A percentile compares a stretch with the other conserved stretches of the same genome.
Conservation (phyloP, 2,888 invertebrate genomes). For the Camptogramma bilineatum region DNA sequence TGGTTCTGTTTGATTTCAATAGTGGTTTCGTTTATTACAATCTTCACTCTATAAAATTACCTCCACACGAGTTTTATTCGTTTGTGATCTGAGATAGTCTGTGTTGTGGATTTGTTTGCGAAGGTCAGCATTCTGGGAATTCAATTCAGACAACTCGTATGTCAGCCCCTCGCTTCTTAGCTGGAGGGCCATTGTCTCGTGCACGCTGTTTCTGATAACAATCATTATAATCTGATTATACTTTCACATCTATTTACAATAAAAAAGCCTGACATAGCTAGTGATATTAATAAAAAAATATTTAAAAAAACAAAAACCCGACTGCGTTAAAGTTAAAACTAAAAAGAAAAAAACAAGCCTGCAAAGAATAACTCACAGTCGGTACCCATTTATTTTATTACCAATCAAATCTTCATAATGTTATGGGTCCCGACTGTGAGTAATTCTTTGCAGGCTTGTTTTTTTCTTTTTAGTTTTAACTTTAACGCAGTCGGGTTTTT, state of each 20-base stretch:
- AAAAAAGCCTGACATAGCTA: no score
- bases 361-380: no score
- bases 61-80: constrained; percentile 61
- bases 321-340: no score
- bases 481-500: no score
- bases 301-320: no score
- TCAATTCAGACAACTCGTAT: constrained; percentile 62
- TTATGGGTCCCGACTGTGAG: no score
- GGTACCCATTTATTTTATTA: no score
- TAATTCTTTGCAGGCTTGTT: no score
- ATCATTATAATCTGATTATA: constrained; percentile 19
- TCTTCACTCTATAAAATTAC: constrained; percentile 46
- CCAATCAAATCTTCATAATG: no score
- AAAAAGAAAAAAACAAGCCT: no score
- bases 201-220: constrained; percentile 62
- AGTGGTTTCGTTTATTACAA: neutral
- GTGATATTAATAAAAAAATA: no score
- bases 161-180: constrained; percentile 64
- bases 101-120: constrained; percentile 63
- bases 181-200: constrained; percentile 64
- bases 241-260: neutral
- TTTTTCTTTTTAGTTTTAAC: no score
- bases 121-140: constrained; percentile 66
- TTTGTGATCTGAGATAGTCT: constrained; percentile 58
- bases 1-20: neutral